Evolutionary conservation across 1,140 invertebrate species (phyloP), one percentile per base, ranked within the genome.

Genomic region (Tachypleus tridentatus): DNA sequence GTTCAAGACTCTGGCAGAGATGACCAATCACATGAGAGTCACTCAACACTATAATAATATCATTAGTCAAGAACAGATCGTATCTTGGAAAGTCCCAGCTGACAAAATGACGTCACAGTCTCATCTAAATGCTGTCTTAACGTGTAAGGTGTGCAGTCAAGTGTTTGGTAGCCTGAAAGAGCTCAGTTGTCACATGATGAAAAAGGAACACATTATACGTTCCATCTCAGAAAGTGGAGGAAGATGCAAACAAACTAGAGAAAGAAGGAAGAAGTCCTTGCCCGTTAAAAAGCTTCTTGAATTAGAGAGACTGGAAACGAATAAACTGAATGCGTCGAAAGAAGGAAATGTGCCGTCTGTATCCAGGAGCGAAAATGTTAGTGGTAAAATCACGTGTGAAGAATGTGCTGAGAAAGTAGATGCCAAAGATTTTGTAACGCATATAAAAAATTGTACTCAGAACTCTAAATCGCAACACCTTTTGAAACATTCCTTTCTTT

Each of bases 1-100:
- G 70, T 98, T 98, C 81, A 72, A 93, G 67, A 81, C 92, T 0
- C 77, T 98, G 59, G 93, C 93, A 5, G 92, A 98, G 79, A 93
- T 98, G 87, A 97, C 94, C 0, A 91, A 88, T 68, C 94, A 98
- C 75, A 98, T 98, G 95, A 93, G 97, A 75, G 88, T 97, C 75
- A 98, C 94, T 10, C 93, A 97, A 74, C 95, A 98, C 74, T 98
- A 97, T 76, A 97, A 93, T 0, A 97, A 98, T 73, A 94, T 94
- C 67, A 94, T 94, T 72, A 93, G 91, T 3, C 92, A 95, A 75
- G 92, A 95, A 76, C 91, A 95, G 78, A 93, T 94, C 61, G 94
- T 93, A 70, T 94, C 91, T 8, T 94, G 91, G 91, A 91, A 92
- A 70, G 91, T 89, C 3, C 86, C 89, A 0, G 92, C 93, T 66